Percentiles rank a stretch among this genome's conserved stretches.
phyloP scores from a whole-genome alignment of 1,140 invertebrate genomes.

The Oscheius sp. region DNA sequence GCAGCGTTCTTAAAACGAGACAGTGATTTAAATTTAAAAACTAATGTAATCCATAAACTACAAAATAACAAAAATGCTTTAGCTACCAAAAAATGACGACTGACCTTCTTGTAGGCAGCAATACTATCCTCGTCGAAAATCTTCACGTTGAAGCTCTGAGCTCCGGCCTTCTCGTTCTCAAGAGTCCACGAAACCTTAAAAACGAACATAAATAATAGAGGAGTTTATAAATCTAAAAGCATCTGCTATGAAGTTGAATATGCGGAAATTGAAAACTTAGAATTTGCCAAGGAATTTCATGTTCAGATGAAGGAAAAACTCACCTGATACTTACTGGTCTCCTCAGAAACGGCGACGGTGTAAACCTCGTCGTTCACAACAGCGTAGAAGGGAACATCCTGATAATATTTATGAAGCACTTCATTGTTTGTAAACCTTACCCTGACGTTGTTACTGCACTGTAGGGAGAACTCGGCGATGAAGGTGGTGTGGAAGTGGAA shows the following conservation, averaged over 20 bases:
- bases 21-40: not conserved
- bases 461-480: slow-evolving; percentile 63
- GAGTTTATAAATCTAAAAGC: not conserved
- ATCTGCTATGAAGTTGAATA: not conserved
- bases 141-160: slow-evolving; percentile 54
- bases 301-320: slow-evolving; percentile 1
- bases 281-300: not conserved
- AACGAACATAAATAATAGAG: not conserved
- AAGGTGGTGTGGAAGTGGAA: slow-evolving; percentile 63
- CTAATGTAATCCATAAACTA: not conserved
- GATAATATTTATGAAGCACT: slow-evolving; percentile 10
- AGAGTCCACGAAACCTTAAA: slow-evolving; percentile 43
- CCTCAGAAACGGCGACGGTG: slow-evolving; percentile 52
- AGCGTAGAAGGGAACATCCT: slow-evolving; percentile 55
- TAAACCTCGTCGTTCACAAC: slow-evolving; percentile 45
- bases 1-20: slow-evolving; percentile 55
- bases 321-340: slow-evolving; percentile 58
- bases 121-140: slow-evolving; percentile 56
- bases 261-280: not conserved
- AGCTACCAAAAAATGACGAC: too few relatives aligned
- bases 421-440: slow-evolving; percentile 27
- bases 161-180: slow-evolving; percentile 42
- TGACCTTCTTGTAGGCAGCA: slow-evolving; percentile 52
- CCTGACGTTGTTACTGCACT: slow-evolving; percentile 52
- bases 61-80: slow-evolving; percentile 33